Percentiles rank a stretch among this genome's conserved stretches.
phyloP scores from a whole-genome alignment of 2,113 vertebrate species.

The Aix galericulata region DNA sequence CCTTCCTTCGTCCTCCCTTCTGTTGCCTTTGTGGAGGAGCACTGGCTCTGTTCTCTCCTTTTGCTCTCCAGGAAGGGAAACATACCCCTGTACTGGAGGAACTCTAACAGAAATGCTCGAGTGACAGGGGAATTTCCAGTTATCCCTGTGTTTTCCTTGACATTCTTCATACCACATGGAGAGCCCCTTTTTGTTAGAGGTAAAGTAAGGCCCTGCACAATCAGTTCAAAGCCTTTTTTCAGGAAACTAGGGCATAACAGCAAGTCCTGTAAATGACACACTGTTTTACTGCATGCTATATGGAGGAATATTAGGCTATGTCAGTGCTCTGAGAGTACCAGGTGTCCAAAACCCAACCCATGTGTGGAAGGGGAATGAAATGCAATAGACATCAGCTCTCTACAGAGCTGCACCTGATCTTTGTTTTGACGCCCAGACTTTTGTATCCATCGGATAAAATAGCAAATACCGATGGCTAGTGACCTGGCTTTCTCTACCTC shows the following conservation, averaged over 20 bases:
- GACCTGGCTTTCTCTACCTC: background rate
- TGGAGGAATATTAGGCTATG: background rate
- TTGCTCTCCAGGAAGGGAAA: background rate
- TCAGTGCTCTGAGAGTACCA: background rate
- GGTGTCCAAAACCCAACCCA: fast-evolving
- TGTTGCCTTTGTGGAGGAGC: background rate
- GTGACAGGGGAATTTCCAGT: background rate
- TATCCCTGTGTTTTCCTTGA: background rate
- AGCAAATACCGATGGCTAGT: fast-evolving
- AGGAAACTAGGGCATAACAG: background rate
- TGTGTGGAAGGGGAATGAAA: background rate
- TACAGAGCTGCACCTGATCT: background rate
- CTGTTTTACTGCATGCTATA: fast-evolving
- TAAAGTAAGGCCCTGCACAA: background rate
- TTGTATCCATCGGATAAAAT: background rate
- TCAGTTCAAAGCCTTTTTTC: background rate
- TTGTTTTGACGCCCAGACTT: background rate
- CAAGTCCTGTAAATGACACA: background rate
- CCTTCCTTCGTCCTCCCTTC: background rate
- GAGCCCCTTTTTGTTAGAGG: background rate
- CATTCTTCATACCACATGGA: fast-evolving
- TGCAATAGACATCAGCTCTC: fast-evolving
- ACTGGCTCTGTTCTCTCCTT: background rate
- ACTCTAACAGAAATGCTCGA: background rate
- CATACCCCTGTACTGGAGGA: fast-evolving